Conservation (phyloP, 35 echinoderm and acorn worm genomes). For the Apostichopus californicus region DNA sequence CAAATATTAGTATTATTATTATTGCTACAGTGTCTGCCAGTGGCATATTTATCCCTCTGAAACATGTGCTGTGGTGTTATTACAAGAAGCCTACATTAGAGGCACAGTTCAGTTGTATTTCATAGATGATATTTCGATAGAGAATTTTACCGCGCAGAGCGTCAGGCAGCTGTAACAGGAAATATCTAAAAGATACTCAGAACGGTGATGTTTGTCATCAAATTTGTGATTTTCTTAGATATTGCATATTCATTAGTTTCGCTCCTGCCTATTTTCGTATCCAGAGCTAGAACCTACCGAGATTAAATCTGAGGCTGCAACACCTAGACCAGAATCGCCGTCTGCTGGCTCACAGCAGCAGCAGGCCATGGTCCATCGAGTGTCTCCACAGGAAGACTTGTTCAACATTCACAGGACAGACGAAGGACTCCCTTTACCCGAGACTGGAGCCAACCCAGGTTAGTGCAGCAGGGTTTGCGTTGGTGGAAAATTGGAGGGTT, state of each 20-base stretch:
- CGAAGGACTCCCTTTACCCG: background rate
- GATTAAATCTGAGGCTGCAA: background rate
- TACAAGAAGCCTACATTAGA: too few species aligned
- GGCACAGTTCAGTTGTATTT: too few species aligned
- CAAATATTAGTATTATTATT: too few species aligned
- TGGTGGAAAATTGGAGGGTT: too few species aligned
- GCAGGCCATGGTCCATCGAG: background rate
- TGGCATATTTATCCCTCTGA: too few species aligned
- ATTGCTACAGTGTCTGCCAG: too few species aligned
- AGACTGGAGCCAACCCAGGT: background rate
- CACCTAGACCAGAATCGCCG: background rate
- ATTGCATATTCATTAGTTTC: background rate
- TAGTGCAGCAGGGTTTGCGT: background rate
- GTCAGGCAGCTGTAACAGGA: too few species aligned
- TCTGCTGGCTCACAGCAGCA: background rate
- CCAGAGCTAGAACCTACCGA: background rate
- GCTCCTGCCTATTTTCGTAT: background rate
- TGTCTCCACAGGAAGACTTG: background rate
- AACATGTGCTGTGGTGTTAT: too few species aligned
- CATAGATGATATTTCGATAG: too few species aligned
- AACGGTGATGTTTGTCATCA: background rate
- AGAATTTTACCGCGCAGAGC: too few species aligned
- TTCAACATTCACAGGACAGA: background rate
- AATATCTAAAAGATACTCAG: background rate
- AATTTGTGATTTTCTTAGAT: too few species aligned